phyloP scores from a whole-genome alignment of 2,888 invertebrate species.

The Tipula helvola region DNA sequence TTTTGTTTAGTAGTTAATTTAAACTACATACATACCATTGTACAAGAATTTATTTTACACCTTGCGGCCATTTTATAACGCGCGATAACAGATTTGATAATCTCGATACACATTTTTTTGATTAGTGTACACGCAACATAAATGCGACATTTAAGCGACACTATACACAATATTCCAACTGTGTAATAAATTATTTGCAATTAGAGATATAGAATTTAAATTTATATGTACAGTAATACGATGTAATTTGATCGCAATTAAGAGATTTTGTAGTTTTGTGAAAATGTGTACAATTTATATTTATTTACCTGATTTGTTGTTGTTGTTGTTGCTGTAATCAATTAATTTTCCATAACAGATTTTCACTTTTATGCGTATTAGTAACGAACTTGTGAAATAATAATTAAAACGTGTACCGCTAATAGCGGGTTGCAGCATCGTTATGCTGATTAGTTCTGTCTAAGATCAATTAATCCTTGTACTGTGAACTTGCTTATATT shows the following conservation, averaged over 20 bases:
- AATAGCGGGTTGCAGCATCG: no score
- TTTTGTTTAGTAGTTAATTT: no score
- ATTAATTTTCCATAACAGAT: background rate
- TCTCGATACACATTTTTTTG: background rate
- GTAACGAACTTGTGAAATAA: background rate
- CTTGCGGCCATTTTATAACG: background rate
- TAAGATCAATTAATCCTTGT: no score
- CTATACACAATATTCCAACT: background rate
- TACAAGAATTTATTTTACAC: background rate
- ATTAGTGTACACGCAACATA: background rate
- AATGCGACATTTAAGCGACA: background rate
- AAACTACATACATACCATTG: no score
- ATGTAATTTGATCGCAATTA: background rate
- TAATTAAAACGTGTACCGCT: background rate
- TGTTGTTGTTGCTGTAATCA: background rate
- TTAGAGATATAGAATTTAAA: background rate
- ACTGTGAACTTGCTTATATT: no score
- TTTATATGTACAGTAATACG: background rate
- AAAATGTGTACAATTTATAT: background rate
- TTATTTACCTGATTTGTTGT: background rate
- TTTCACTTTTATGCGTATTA: background rate
- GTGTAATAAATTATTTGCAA: background rate
- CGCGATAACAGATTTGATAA: background rate
- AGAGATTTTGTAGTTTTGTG: background rate
- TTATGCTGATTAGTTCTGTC: no score